A percentile compares a stretch with the other conserved stretches of the same genome.
Evolutionary conservation across 1,140 invertebrate species (phyloP).

Genomic region (Solenopsis fugax): DNA sequence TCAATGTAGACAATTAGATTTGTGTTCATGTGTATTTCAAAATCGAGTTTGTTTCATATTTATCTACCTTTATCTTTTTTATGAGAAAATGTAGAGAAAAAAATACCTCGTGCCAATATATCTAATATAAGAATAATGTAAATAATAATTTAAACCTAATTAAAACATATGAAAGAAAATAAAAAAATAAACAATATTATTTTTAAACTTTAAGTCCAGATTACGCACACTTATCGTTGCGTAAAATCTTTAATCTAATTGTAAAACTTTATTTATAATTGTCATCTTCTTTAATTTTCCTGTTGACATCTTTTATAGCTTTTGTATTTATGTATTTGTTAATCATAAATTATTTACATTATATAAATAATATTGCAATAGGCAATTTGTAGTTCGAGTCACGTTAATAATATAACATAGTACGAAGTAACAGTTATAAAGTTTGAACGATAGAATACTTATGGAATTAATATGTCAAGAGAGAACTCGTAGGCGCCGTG

Average conservation of each 20-base stretch:
- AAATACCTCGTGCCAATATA: neutral
- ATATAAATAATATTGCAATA: neutral
- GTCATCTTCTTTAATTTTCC: neutral
- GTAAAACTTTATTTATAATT: neutral
- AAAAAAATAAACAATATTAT: neutral
- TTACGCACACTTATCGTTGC: neutral
- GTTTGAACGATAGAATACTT: neutral
- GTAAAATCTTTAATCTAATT: neutral
- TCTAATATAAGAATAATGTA: neutral
- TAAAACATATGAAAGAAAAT: neutral
- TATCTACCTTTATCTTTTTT: neutral
- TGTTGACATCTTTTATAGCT: neutral
- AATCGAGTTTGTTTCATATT: neutral
- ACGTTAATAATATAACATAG: neutral
- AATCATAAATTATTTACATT: neutral
- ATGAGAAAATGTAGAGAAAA: neutral
- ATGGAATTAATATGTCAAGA: neutral
- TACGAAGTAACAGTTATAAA: neutral
- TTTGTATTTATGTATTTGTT: neutral
- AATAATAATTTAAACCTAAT: neutral
- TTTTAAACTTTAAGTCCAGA: neutral
- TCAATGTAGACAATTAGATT: neutral
- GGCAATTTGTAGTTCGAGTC: neutral
- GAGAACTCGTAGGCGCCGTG: constrained; percentile 84
- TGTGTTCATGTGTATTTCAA: neutral